phyloP scores from a whole-genome alignment of 2,888 invertebrate genomes.

The Dimorphilus gyrociliatus region DNA sequence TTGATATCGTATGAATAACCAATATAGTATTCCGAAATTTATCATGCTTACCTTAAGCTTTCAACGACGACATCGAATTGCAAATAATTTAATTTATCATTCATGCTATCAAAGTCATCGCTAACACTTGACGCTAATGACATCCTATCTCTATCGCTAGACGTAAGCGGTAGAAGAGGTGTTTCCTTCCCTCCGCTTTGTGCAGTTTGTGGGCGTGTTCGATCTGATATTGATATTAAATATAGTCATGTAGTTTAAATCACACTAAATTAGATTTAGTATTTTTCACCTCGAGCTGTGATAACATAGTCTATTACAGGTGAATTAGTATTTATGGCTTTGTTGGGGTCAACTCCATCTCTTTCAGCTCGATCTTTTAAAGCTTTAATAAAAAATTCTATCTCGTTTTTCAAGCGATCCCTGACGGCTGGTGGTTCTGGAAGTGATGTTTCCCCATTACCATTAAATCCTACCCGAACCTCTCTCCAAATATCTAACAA shows the following conservation, averaged over 20 bases:
- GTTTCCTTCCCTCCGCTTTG: no score
- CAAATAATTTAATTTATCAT: constrained; percentile 22
- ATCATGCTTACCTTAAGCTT: constrained; percentile 20
- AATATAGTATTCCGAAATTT: not conserved
- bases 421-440: constrained; percentile 32
- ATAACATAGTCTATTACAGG: no score
- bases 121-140: constrained; percentile 8
- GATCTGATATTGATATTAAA: no score
- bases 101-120: constrained; percentile 21
- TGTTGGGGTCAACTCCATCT: no score
- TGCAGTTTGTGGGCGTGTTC: no score
- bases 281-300: no score
- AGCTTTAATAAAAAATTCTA: constrained; percentile 29
- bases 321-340: no score
- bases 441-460: constrained; percentile 4
- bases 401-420: constrained; percentile 29
- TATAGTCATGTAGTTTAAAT: no score
- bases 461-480: constrained; percentile 20
- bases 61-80: constrained; percentile 25
- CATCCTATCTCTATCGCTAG: not conserved
- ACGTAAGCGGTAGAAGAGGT: not conserved
- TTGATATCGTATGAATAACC: constrained; percentile 1
- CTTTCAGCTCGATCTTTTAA: constrained; percentile 26
- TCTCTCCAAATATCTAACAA: constrained; percentile 33
- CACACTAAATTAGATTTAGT: no score